Base-by-base conservation (phyloP, 1,140 invertebrate species). In the Agrilus planipennis region DNA sequence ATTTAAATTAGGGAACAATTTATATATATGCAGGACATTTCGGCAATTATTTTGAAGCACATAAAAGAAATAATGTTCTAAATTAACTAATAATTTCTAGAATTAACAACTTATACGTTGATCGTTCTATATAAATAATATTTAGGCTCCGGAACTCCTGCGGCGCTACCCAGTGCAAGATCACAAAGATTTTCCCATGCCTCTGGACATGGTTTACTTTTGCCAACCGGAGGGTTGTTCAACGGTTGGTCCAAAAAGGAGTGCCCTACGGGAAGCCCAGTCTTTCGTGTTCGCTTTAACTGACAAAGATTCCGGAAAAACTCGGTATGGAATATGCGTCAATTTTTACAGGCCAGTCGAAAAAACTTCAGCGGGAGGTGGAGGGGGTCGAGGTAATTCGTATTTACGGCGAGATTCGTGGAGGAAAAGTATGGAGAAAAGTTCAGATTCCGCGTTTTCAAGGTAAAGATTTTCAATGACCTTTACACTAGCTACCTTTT, bases 201-300 rank as follows among this genome's bases (percentile, higher is more conserved):
- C 95, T 1, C 68, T 92, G 52, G 95, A 99, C 67, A 94, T 99
- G 75, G 92, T 97, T 5, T 96, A 94, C 60, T 99, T 99, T 68
- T 99, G 96, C 62, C 96, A 99, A 65, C 96, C 96, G 0, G 96
- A 99, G 70, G 95, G 95, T 34, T 98, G 94, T 58, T 77, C 88
- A 40, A 91, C 80, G 47, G 82, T 90, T 30, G 90, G 89, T 17
- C 87, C 86, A 2, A 79, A 86, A 57, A 75, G 86, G 46, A 84
- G 82, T 30, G 83, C 84, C 30, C 64, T 84, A 16, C 69, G 90
- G 38, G 91, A 97, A 62, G 84, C 89, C 18, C 89, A 86, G 22
- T 95, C 92, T 15, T 99, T 99, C 68, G 92, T 98, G 5, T 99
- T 99, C 60, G 93, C 91, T 3, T 73, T 99, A 37, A 99, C 95